Base-by-base conservation (phyloP, 2,888 invertebrate genomes). In the Dolomedes plantarius region DNA sequence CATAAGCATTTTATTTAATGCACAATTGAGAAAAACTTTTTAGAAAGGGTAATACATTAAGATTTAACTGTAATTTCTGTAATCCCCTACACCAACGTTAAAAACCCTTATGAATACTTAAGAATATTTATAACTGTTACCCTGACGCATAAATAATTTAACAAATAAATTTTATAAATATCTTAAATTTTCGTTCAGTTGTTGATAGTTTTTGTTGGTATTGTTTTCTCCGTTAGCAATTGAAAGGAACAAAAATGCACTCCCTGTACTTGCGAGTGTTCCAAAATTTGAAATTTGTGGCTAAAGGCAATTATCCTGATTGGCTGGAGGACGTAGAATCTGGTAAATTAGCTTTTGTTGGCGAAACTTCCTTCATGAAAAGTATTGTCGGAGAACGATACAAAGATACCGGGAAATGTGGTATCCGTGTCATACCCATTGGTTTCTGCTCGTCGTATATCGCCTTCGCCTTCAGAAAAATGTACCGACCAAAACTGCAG, bases 291-390 rank as follows among this genome's bases (percentile, higher is more conserved):
- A 29, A 68, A 9, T n/a, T 31, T 0, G 36, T 7, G 1, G 39
- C 46, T 16, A 9, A 32, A 19, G 7, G 50, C 5, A 27, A 41
- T 11, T 31, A 31, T 6, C 23, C 50, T 0, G 31, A 29, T 1
- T 81, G 73, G 73, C 27, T 81, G 67, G 74, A 81, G 3, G 39
- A 13, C 1, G 50, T 81, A 0, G 80, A 74, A 67, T 19, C 73
- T 1, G 80, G 73, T 9, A 74, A 68, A 23, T 16, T 27, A 9
- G 80, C 81, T 27, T 74, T 81, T 16, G 29, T 81, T 2, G 41
- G 31, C 5, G 80, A 73, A 11, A 67, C 23, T 7, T 28, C 74
- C 1, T 46, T 73, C 50, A 56, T 73, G 28, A 81, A 68, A 19
- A 65, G 64, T 19, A 67, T 67, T 5, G 32, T 81, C 0, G 80